Base-by-base conservation (phyloP, 2,888 invertebrate species). In the Rhabditophanes sp. region DNA sequence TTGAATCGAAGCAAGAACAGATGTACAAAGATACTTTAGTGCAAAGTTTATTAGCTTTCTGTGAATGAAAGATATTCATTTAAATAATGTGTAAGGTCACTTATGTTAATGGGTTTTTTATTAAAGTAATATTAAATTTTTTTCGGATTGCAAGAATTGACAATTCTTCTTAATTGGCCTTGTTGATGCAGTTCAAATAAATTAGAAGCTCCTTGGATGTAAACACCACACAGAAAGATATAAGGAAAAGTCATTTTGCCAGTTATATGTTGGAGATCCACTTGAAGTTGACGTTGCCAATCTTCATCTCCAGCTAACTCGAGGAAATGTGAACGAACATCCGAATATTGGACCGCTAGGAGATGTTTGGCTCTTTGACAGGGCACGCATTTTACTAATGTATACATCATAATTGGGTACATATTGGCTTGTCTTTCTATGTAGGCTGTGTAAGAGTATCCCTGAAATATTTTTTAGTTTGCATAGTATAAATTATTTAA, bases 221-320 rank as follows among this genome's bases (percentile, higher is more conserved):
- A 59, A 23, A 50, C 45, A 11, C 61, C 61, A 23, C 60, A 61
- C 9, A 61, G 56, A 37, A 62, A 61, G 18, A 61, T 57, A 37
- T 59, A 61, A 4, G 61, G 61, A 38, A 62, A 61, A 9, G 56
- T 59, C 17, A 50, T 47, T 20, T 56, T 56, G 4, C 61, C 53
- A 6, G 61, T 61, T 16, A 62, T 38, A 25, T 53, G 49, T 16
- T 60, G 52, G 3, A 61, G 46, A 30, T 61, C 60, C 8, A 54
- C 51, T 39, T 62, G 59, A 12, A 61, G 40, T 31, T 62, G 61
- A 15, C 60, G 44, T 35, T 62, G 61, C 61, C 61, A 61, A 23
- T 56, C 52, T 29, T 62, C 56, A 30, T 54, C 49, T 4, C 61
- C 61, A 17, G 48, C 53, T 5, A 61, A 39, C 37, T 61, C 60